Percentiles rank a stretch among this genome's conserved stretches.
phyloP scores from a whole-genome alignment of 2,113 vertebrate genomes.

The Pachypanchax playfairii region DNA sequence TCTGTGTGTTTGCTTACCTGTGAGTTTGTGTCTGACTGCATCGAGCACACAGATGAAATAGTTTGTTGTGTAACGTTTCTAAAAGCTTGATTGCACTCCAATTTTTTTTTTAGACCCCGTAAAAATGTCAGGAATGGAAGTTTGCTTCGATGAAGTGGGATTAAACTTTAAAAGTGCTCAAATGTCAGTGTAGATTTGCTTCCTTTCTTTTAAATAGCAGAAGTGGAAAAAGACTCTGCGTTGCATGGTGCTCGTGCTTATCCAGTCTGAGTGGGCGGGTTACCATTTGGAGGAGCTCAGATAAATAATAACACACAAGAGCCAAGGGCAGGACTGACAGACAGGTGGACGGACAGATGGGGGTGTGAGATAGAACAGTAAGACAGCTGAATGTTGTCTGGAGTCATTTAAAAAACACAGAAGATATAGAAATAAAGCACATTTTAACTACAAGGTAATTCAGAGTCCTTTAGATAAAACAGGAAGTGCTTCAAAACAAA shows the following conservation, averaged over 20 bases:
- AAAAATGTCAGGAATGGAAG: conserved; percentile 1
- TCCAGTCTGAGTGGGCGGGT: conserved; percentile 28
- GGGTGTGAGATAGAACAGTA: conserved; percentile 3
- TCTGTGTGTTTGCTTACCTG: conserved; percentile 30
- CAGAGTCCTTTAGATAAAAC: background rate
- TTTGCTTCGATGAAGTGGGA: background rate
- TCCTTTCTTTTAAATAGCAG: background rate
- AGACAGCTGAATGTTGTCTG: conserved; percentile 7
- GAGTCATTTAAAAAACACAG: conserved; percentile 16
- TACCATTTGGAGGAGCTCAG: conserved; percentile 35
- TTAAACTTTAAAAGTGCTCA: background rate
- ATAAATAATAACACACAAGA: conserved; percentile 47
- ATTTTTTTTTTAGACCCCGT: conserved; percentile 6
- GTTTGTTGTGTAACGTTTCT: background rate
- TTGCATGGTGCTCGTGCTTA: conserved; percentile 3
- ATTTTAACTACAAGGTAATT: background rate
- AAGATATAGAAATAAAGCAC: background rate
- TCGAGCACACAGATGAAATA: conserved; percentile 17
- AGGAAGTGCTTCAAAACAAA: background rate
- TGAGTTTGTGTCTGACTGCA: conserved; percentile 19
- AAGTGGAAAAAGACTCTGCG: background rate
- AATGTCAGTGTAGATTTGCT: background rate
- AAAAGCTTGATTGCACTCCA: conserved; percentile 14
- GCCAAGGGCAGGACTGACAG: conserved; percentile 14
- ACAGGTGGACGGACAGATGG: conserved; percentile 23